These are phyloP conservation scores for Lucilia cuprina DNA, from an alignment of 1,140 invertebrate species.

Conservation along the genomic window DNA sequence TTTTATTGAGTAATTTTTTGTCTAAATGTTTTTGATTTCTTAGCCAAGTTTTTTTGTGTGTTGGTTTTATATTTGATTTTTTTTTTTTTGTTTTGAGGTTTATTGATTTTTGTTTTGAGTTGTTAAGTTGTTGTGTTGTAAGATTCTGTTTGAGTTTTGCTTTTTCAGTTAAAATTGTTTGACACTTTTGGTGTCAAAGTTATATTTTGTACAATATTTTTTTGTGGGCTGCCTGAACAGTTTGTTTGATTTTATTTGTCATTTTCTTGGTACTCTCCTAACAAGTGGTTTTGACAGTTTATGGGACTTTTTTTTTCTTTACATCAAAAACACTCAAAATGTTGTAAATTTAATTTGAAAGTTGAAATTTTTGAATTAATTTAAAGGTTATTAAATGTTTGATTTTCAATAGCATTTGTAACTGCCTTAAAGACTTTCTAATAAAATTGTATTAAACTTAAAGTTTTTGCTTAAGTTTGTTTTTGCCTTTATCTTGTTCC, in stretches of 20 bases:
- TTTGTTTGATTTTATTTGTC: slow-evolving; percentile 10
- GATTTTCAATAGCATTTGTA: too few species aligned
- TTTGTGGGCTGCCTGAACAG: neutral
- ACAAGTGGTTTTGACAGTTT: slow-evolving; percentile 17
- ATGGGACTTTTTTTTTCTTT: neutral
- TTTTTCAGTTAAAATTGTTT: slow-evolving; percentile 23
- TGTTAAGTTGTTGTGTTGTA: neutral
- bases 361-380: neutral
- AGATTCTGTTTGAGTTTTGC: neutral
- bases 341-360: neutral
- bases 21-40: slow-evolving; percentile 13
- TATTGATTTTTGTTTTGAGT: slow-evolving; percentile 5
- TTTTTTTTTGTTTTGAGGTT: neutral
- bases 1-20: neutral
- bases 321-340: neutral
- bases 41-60: slow-evolving; percentile 10
- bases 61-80: neutral
- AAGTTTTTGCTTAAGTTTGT: neutral
- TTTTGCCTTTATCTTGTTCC: neutral
- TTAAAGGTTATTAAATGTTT: too few species aligned
- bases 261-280: neutral
- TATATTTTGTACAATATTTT: neutral
- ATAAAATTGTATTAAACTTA: neutral
- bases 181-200: slow-evolving; percentile 13
- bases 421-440: neutral